These are phyloP conservation scores for Meda fulgida DNA, from an alignment of 2,797 vertebrate genomes.

Conservation along the genomic window DNA sequence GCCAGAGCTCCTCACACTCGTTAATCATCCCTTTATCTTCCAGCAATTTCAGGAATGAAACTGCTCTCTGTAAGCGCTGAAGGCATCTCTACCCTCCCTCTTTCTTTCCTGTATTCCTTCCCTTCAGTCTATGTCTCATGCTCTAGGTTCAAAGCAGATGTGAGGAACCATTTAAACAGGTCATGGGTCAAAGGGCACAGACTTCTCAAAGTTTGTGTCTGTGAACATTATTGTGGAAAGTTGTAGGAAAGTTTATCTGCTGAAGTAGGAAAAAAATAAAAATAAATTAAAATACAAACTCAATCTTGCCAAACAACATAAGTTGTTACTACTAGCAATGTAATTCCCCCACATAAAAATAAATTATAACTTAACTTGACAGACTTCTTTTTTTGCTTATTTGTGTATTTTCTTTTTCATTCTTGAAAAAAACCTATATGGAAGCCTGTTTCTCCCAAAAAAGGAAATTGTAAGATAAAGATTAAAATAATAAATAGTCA, in stretches of 20 bases:
- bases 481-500: background rate
- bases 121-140: background rate
- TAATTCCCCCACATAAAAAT: background rate
- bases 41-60: slow-evolving; percentile 50
- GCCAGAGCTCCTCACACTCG: slow-evolving; percentile 24
- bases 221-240: slow-evolving; percentile 9
- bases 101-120: slow-evolving; percentile 28
- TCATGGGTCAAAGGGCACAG: slow-evolving; percentile 30
- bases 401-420: background rate
- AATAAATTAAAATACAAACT: background rate
- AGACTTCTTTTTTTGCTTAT: background rate
- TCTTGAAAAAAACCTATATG: background rate
- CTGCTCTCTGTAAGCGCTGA: slow-evolving; percentile 37
- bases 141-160: slow-evolving; percentile 33
- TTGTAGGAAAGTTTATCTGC: background rate
- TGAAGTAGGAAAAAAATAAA: background rate
- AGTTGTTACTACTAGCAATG: background rate
- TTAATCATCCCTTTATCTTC: slow-evolving; percentile 48
- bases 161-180: slow-evolving; percentile 30
- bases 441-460: background rate
- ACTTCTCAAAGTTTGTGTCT: slow-evolving; percentile 12
- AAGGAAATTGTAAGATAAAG: background rate
- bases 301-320: slow-evolving; percentile 11
- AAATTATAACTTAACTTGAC: background rate
- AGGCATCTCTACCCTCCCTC: slow-evolving; percentile 25